Base-by-base conservation (phyloP, 2,113 vertebrate genomes). In the Neotragus moschatus region DNA sequence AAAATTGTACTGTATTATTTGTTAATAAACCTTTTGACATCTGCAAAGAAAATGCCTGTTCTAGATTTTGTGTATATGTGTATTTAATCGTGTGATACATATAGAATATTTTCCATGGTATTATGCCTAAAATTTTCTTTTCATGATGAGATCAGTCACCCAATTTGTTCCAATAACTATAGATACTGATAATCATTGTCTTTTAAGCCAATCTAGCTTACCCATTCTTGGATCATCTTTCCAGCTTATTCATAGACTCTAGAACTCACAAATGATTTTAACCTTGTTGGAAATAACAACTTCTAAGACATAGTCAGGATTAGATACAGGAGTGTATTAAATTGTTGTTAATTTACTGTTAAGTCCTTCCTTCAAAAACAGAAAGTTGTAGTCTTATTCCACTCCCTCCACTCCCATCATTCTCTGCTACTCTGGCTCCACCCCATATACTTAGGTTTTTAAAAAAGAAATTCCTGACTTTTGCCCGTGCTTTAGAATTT, bases 11-110 rank as follows among this genome's bases (percentile, higher is more conserved):
- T 90, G 4, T 94, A 39, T 90, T 96, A 63, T 94, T 98, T 96
- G 36, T 95, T 58, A 97, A 84, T 97, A 97, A 97, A 96, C 16
- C 16, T 90, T 90, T 92, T 87, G 23, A 58, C 30, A 88, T 93
- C 11, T 94, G 28, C 73, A 85, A 87, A 94, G 55, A 90, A 95
- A 92, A 87, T 75, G 16, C 36, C n/a, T 23, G 9, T 82, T 92
- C 25, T 86, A 86, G 66, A 66, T 96, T 75, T 88, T 51, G 28
- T 61, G 2, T 56, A 21, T 47, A 23, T 47, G n/a, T 58, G 4
- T 73, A 8, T 93, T 53, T 79, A 90, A 89, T 95, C 85, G 63
- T 79, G 25, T 91, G 86, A 84, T 19, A n/a, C 47, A 3, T 85
- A 30, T 51, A 91, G n/a, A 70, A 30, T 88, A n/a, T 93, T 91